Base-by-base conservation (phyloP, 2,113 vertebrate genomes). In the Carollia perspicillata region DNA sequence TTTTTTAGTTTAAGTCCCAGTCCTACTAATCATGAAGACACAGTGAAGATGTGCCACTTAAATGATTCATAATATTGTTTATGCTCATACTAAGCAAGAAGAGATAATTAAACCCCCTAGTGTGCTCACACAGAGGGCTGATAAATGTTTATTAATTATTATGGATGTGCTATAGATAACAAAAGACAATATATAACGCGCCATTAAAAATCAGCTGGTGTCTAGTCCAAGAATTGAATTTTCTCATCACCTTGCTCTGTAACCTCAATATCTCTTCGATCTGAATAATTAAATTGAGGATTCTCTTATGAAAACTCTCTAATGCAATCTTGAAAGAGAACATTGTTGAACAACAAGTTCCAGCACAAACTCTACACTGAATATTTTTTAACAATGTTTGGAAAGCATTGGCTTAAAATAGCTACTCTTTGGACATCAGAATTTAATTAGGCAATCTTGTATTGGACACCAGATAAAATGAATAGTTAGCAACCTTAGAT, bases 361-460 rank as follows among this genome's bases (percentile, higher is more conserved):
- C 44, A 95, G 47, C 7, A 95, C 23, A 85, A 94, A 92, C 28
- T 94, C n/a, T 33, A 2, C 14, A 94, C 18, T 83, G 68, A 94
- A 58, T 86, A 3, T 68, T 90, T 94, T 94, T 88, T 87, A 86
- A 78, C 81, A 85, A 63, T 37, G 16, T 66, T 66, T 84, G 40
- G 63, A 95, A 92, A 74, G 20, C 42, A 89, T 47, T 90, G 77
- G 47, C 90, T 97, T 95, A 66, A 90, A 95, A 90, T 84, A 90
- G 65, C 72, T 86, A 42, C 77, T 95, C 60, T 49, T 58, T 47
- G 81, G n/a, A 96, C 71, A 97, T 94, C 78, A 95, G 77, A 95
- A 96, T 90, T 97, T 97, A 97, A 97, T 97, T 97, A 97, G 94
- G 77, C 55, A 92, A 93, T 95, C 94, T 96, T 71, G 58, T 75